Percentiles rank a stretch among this genome's conserved stretches.
phyloP scores from a whole-genome alignment of 2,797 vertebrate species.

The Myripristis murdjan region DNA sequence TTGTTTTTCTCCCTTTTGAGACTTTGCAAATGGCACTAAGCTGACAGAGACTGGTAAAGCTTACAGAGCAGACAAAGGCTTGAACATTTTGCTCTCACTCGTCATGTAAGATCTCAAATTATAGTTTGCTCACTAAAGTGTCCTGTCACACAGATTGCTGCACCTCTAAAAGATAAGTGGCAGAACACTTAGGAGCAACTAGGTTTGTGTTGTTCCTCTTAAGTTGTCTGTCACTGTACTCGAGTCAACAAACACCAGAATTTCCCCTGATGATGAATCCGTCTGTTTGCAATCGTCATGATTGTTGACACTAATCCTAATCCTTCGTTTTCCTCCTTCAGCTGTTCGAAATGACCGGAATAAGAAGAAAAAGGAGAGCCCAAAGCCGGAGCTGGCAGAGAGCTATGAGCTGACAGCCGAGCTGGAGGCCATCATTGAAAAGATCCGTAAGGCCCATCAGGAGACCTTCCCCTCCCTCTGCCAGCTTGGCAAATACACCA shows the following conservation, averaged over 20 bases:
- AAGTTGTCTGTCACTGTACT: slow-evolving; percentile 9
- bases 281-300: neutral
- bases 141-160: neutral
- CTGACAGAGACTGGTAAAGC: slow-evolving; percentile 27
- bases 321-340: slow-evolving; percentile 68
- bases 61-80: slow-evolving; percentile 27
- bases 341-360: slow-evolving; percentile 98
- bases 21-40: slow-evolving; percentile 27
- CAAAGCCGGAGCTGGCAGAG: slow-evolving; percentile 91
- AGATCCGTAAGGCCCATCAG: slow-evolving; percentile 97
- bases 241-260: neutral
- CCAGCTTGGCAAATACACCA: slow-evolving; percentile 98
- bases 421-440: slow-evolving; percentile 95
- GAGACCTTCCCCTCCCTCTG: slow-evolving; percentile 98
- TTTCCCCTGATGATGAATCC: slow-evolving; percentile 8
- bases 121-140: neutral
- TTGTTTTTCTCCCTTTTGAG: slow-evolving; percentile 15
- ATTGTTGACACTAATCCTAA: slow-evolving; percentile 45
- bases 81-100: slow-evolving; percentile 27
- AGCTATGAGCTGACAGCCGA: slow-evolving; percentile 96
- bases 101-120: slow-evolving; percentile 21
- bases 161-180: slow-evolving; percentile 26
- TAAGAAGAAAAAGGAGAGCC: slow-evolving; percentile 97
- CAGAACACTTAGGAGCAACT: slow-evolving; percentile 13
- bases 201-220: slow-evolving; percentile 9